Evolutionary conservation across 2,113 vertebrate species (phyloP).

Genomic region (Riparia riparia): DNA sequence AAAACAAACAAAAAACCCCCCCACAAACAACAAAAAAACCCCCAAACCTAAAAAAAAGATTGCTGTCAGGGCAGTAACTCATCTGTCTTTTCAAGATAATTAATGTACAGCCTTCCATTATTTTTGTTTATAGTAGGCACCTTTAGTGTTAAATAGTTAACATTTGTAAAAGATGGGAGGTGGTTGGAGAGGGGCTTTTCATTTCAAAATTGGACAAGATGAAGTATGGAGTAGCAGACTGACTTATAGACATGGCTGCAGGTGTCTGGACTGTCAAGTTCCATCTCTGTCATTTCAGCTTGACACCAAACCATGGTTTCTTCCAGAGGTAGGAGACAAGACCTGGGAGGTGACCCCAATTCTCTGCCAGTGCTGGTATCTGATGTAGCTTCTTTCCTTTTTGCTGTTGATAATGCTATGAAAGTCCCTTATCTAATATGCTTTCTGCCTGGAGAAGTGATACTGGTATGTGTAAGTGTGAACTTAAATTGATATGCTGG

Average conservation of each 20-base stretch:
- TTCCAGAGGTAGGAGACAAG: not conserved
- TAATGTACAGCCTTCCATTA: not conserved
- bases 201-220: not conserved
- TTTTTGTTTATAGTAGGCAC: not conserved
- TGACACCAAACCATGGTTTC: not conserved
- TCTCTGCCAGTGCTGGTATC: conserved; percentile 2
- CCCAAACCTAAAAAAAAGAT: not conserved
- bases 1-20: not conserved
- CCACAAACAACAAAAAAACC: not conserved
- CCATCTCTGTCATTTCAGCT: not conserved
- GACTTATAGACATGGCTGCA: not conserved
- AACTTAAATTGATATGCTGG: not conserved
- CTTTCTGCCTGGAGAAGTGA: not conserved
- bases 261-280: not conserved
- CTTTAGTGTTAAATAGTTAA: not conserved
- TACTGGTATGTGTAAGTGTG: not conserved
- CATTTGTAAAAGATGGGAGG: not conserved
- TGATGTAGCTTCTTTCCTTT: conserved; percentile 2
- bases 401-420: conserved; percentile 2
- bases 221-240: not conserved
- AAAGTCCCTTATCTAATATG: not conserved
- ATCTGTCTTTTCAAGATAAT: not conserved
- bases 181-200: not conserved
- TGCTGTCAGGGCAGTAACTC: not conserved
- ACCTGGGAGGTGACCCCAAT: not conserved